Percentiles rank a stretch among this genome's conserved stretches.
Conservation (phyloP, 2,113 vertebrate genomes). For the Ondatra zibethicus region DNA sequence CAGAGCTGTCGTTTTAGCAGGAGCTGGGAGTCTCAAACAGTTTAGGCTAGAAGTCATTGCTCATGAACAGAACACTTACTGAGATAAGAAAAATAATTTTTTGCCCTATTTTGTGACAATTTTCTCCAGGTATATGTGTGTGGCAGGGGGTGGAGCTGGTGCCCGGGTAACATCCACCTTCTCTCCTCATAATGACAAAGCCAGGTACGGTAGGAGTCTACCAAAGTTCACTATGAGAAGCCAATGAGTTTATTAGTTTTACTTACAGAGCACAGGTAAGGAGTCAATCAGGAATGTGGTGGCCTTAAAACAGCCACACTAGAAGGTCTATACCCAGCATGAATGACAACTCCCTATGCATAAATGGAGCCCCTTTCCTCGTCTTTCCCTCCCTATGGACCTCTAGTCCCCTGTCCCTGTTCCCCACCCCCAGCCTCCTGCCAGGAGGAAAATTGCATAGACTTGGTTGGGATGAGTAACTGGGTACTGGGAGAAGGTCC, state of each 20-base stretch:
- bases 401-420: not conserved
- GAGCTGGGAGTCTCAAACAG: conserved; percentile 17
- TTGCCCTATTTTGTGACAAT: not conserved
- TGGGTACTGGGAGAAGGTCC: not conserved
- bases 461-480: not conserved
- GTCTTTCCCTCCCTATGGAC: not conserved
- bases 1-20: not conserved
- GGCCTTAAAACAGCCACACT: not conserved
- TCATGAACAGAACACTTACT: conserved; percentile 9
- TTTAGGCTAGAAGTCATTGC: not conserved
- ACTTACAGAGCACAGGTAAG: not conserved
- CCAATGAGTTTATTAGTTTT: not conserved
- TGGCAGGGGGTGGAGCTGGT: not conserved
- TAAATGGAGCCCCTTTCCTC: not conserved
- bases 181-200: not conserved
- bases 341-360: not conserved
- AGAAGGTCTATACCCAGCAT: not conserved
- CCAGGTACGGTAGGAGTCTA: not conserved
- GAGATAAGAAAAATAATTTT: not conserved
- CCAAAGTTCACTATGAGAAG: not conserved
- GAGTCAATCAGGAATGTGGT: not conserved
- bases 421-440: no score
- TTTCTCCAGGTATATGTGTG: not conserved
- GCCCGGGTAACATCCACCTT: not conserved
- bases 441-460: not conserved